Conservation (phyloP, 2,888 invertebrate species). For the Rhagonycha fulva region DNA sequence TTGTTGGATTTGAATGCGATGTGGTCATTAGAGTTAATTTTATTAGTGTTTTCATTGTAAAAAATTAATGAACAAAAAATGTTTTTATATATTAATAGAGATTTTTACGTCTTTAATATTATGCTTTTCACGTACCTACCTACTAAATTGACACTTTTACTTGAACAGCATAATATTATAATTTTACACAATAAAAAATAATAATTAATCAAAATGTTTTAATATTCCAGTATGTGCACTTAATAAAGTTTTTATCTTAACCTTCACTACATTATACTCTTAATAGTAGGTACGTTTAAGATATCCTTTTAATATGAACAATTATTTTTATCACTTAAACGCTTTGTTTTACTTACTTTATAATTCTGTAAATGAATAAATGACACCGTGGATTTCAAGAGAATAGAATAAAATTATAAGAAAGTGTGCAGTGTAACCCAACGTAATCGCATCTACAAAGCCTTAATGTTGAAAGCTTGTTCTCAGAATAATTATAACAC, state of each 20-base stretch:
- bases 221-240: too few species aligned
- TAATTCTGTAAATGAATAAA: background rate
- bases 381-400: background rate
- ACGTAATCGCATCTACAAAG: constrained; percentile 16
- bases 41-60: background rate
- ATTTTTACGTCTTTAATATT: background rate
- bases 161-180: background rate
- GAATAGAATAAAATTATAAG: background rate
- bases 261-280: background rate
- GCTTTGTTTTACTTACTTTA: background rate
- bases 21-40: background rate
- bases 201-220: too few species aligned
- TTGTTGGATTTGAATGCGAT: background rate
- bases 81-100: too few species aligned
- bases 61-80: background rate
- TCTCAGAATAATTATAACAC: constrained; percentile 25
- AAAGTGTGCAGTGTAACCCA: background rate
- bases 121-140: too few species aligned
- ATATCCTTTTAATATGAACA: background rate
- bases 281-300: background rate
- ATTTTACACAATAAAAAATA: background rate
- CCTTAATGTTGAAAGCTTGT: constrained; percentile 23
- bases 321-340: background rate
- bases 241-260: background rate
- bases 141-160: background rate